A percentile compares a stretch with the other conserved stretches of the same genome.
Evolutionary conservation across 2,113 vertebrate species (phyloP).

Genomic region (Lasiurus cinereus): DNA sequence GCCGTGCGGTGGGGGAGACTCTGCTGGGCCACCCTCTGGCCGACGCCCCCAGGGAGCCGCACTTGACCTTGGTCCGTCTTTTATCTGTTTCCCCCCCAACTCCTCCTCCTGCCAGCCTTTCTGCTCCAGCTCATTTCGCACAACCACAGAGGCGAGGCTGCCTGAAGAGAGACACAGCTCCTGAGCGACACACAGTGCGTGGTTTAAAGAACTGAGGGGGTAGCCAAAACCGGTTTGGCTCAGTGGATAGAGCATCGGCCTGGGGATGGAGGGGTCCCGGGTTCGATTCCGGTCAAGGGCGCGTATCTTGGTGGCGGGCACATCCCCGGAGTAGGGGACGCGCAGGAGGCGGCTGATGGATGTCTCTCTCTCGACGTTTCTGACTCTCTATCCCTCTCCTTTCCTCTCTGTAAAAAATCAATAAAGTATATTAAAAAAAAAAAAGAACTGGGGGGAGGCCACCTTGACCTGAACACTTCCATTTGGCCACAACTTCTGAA

Average conservation of each 20-base stretch:
- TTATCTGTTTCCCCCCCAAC: not conserved
- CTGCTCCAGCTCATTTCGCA: not conserved
- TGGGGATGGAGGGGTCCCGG: too few species aligned
- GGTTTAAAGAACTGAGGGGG: not conserved
- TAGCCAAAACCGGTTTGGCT: too few species aligned
- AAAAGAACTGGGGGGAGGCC: too few species aligned
- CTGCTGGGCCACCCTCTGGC: not conserved
- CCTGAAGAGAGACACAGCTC: not conserved
- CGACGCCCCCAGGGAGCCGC: not conserved
- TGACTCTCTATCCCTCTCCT: too few species aligned
- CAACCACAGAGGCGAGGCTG: not conserved
- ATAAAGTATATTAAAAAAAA: too few species aligned
- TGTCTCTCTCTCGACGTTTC: too few species aligned
- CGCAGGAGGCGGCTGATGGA: too few species aligned
- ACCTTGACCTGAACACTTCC: constrained; percentile 16
- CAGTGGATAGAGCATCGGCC: too few species aligned
- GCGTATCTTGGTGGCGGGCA: too few species aligned
- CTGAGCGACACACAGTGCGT: not conserved
- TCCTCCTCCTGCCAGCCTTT: not conserved
- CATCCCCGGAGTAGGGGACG: too few species aligned
- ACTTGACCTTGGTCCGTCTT: not conserved
- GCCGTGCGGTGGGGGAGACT: not conserved
- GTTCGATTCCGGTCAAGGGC: too few species aligned
- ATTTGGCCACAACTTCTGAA: not conserved
- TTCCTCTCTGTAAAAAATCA: too few species aligned